Percentiles rank a stretch among this genome's conserved stretches.
Evolutionary conservation across 2,113 vertebrate genomes (phyloP).

Genomic region (Pseudopodoces humilis): DNA sequence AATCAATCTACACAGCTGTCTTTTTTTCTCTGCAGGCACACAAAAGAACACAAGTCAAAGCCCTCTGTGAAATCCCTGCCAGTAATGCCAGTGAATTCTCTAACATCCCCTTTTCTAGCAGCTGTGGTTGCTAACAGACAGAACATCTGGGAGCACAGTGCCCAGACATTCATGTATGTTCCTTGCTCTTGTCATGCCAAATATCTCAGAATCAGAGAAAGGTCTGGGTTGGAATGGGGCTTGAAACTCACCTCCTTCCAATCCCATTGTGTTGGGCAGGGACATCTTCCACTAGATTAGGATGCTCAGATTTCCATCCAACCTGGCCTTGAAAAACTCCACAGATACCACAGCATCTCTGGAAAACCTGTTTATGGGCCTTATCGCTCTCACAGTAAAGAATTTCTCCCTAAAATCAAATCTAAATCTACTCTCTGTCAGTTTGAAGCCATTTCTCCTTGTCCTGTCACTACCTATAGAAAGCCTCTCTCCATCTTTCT

Average conservation of each 20-base stretch:
- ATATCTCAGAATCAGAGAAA: background rate
- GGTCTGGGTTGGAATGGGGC: background rate
- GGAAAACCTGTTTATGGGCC: background rate
- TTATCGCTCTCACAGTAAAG: background rate
- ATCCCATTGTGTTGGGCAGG: background rate
- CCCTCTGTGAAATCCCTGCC: background rate
- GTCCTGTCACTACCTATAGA: background rate
- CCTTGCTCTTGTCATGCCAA: background rate
- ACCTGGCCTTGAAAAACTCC: background rate
- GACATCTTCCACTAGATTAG: background rate
- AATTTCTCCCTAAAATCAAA: background rate
- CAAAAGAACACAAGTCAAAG: background rate
- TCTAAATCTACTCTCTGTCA: background rate
- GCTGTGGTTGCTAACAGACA: background rate
- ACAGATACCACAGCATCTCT: too few relatives aligned
- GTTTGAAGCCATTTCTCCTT: background rate
- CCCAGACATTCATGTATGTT: background rate
- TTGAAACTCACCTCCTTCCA: background rate
- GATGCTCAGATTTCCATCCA: background rate
- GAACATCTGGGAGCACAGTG: background rate
- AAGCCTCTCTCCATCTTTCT: background rate
- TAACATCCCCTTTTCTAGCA: background rate
- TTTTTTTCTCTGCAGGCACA: background rate
- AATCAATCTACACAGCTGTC: background rate
- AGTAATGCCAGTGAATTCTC: background rate